These are phyloP conservation scores for Typhlichthys subterraneus DNA, from an alignment of 2,797 vertebrate species.

Conservation along the genomic window DNA sequence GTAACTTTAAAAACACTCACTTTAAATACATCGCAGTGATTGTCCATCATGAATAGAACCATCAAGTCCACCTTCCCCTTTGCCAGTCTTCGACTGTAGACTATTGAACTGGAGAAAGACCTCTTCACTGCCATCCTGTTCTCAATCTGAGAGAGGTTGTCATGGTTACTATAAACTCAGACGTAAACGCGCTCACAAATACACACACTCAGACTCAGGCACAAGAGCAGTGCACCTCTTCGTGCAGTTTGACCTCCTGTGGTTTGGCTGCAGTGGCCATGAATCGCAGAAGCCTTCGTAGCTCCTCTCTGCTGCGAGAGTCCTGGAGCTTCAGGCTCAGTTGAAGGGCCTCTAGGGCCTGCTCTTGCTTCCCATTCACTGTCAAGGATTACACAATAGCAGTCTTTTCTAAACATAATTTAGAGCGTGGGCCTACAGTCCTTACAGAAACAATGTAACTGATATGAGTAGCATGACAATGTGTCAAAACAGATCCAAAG, in stretches of 20 bases:
- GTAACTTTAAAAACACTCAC: constrained; percentile 65
- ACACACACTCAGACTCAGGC: neutral
- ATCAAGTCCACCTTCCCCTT: constrained; percentile 95
- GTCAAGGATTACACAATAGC: constrained; percentile 8
- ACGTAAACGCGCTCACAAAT: neutral
- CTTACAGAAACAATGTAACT: no score
- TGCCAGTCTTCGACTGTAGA: constrained; percentile 87
- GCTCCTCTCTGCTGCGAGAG: constrained; percentile 90
- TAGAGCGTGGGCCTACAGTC: no score
- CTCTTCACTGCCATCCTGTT: constrained; percentile 97
- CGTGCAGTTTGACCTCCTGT: constrained; percentile 87
- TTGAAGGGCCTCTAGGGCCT: constrained; percentile 91
- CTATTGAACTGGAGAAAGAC: constrained; percentile 88
- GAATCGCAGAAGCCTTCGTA: constrained; percentile 90
- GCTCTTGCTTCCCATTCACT: constrained; percentile 95
- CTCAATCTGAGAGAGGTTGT: constrained; percentile 79
- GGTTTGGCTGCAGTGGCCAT: constrained; percentile 88
- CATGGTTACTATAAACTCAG: constrained; percentile 1
- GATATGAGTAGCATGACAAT: no score
- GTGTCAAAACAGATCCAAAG: no score
- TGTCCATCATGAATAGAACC: constrained; percentile 93
- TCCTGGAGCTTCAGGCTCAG: constrained; percentile 93
- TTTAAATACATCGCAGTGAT: constrained; percentile 93
- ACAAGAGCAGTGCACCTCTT: constrained; percentile 80
- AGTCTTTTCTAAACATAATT: no score